Evolutionary conservation across 1,140 invertebrate genomes (phyloP).

Genomic region (Aricia agestis): DNA sequence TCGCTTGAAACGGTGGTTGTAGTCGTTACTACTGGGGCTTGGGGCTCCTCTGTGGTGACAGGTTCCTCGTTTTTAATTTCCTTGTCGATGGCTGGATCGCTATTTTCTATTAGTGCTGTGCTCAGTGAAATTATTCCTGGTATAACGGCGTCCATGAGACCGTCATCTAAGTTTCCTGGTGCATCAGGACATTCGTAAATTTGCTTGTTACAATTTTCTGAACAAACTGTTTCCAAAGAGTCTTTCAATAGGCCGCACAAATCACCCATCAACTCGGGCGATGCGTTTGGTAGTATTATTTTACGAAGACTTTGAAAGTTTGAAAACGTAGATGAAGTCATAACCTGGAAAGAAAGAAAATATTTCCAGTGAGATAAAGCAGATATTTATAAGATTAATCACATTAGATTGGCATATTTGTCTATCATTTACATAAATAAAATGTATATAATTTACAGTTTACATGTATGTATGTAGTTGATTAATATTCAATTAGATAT

Average conservation of each 20-base stretch:
- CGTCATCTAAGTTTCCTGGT: conserved; percentile 37
- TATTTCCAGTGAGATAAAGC: not conserved
- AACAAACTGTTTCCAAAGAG: conserved; percentile 51
- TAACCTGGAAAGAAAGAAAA: conserved; percentile 44
- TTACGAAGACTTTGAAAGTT: conserved; percentile 48
- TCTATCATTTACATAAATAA: no score
- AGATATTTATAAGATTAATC: no score
- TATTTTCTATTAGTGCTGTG: conserved; percentile 25
- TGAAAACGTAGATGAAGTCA: conserved; percentile 46
- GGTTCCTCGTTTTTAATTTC: conserved; percentile 20
- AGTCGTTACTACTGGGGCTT: conserved; percentile 26
- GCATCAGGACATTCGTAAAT: conserved; percentile 49
- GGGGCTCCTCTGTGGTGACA: conserved; percentile 23
- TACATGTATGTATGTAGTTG: no score
- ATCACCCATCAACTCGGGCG: conserved; percentile 40
- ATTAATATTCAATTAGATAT: no score
- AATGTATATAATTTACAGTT: no score
- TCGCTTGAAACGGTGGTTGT: conserved; percentile 23
- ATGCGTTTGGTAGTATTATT: conserved; percentile 45
- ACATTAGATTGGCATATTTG: no score
- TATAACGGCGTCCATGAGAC: conserved; percentile 42
- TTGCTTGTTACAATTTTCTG: conserved; percentile 41
- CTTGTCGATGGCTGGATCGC: conserved; percentile 28
- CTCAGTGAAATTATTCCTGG: conserved; percentile 44
- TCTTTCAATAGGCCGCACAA: conserved; percentile 46